Conservation (phyloP, 2,797 vertebrate species). For the Argentina silus region DNA sequence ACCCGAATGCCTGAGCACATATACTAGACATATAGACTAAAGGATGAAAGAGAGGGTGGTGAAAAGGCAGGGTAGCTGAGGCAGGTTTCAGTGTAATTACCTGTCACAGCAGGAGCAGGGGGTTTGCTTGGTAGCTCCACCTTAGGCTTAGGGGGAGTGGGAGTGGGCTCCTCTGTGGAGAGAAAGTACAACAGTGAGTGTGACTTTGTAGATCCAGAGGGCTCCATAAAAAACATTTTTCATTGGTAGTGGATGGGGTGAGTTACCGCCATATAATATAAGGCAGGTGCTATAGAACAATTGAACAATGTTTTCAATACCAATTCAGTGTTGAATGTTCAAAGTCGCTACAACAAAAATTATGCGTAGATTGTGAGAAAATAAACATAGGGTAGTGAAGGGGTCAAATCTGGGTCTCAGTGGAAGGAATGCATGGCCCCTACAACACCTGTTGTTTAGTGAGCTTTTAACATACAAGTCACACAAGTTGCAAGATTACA, state of each 20-base stretch:
- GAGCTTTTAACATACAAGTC: neutral
- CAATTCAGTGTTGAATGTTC: too few species aligned
- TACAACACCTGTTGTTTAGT: neutral
- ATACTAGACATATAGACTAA: too few species aligned
- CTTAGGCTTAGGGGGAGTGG: slow-evolving; percentile 57
- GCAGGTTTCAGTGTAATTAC: slow-evolving; percentile 45
- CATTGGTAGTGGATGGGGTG: neutral
- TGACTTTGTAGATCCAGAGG: slow-evolving; percentile 9
- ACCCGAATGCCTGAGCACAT: neutral
- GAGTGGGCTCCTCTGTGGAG: slow-evolving; percentile 77
- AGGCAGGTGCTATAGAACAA: neutral
- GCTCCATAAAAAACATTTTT: slow-evolving; percentile 15
- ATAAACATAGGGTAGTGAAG: neutral
- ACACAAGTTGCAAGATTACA: neutral
- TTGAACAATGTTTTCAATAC: neutral
- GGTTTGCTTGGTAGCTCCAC: slow-evolving; percentile 70
- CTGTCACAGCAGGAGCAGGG: slow-evolving; percentile 58
- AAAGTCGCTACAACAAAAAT: neutral
- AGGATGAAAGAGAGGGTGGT: neutral
- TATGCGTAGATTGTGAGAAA: neutral
- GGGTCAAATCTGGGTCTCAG: neutral
- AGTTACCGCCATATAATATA: too few species aligned
- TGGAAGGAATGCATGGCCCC: neutral
- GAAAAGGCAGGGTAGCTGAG: neutral
- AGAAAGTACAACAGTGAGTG: slow-evolving; percentile 35